A percentile compares a stretch with the other conserved stretches of the same genome.
These are phyloP conservation scores for Chionoecetes opilio DNA, from an alignment of 1,140 invertebrate species.

Conservation along the genomic window DNA sequence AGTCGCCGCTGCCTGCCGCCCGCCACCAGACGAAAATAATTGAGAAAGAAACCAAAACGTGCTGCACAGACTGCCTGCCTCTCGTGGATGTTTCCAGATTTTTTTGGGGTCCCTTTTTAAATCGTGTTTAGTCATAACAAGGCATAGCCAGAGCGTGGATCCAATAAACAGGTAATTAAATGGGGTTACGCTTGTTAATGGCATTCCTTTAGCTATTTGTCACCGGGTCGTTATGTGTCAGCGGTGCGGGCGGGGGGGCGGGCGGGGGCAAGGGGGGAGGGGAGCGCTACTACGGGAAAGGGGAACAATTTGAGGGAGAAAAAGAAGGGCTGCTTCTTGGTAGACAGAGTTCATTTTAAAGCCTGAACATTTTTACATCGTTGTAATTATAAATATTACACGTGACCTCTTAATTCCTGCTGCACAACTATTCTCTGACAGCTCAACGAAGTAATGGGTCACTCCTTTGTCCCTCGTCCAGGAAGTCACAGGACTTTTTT, in stretches of 20 bases:
- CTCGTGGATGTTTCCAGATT: background rate
- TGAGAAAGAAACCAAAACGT: slow-evolving; percentile 6
- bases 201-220: slow-evolving; percentile 59
- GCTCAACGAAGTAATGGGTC: too few species aligned
- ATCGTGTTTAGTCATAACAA: slow-evolving; percentile 69
- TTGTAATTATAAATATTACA: background rate
- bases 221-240: slow-evolving; percentile 45
- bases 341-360: background rate
- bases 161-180: slow-evolving; percentile 73
- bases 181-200: slow-evolving; percentile 70
- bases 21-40: background rate
- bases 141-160: slow-evolving; percentile 60
- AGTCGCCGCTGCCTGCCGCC: background rate
- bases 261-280: background rate
- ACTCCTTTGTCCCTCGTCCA: background rate
- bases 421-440: background rate
- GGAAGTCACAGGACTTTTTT: too few species aligned
- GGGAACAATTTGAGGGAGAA: background rate
- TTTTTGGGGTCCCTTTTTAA: slow-evolving; percentile 1
- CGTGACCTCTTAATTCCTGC: background rate
- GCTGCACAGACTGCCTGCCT: background rate
- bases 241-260: background rate
- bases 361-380: background rate
- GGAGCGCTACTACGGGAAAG: background rate
- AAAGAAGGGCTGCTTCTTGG: background rate